phyloP scores from a whole-genome alignment of 2,797 vertebrate species.

The Typhlichthys eigenmanni region DNA sequence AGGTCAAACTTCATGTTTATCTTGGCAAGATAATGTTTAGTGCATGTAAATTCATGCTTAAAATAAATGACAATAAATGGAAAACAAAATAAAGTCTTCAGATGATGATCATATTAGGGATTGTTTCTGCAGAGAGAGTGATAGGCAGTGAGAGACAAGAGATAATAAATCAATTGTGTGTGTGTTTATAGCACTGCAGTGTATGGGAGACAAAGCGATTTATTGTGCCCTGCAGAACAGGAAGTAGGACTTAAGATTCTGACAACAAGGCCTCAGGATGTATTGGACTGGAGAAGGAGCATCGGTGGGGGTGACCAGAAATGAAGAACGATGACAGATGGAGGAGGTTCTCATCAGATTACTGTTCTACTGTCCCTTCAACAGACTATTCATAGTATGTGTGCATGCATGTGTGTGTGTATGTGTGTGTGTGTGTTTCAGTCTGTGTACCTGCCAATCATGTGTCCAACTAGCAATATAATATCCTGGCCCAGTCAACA shows the following conservation, averaged over 20 bases:
- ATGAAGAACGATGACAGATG: slow-evolving; percentile 32
- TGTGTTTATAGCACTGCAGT: slow-evolving; percentile 8
- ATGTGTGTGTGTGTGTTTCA: slow-evolving; percentile 16
- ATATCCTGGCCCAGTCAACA: slow-evolving; percentile 19
- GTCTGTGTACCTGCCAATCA: slow-evolving; percentile 23
- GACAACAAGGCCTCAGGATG: slow-evolving; percentile 29
- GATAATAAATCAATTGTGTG: background rate
- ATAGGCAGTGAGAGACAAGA: background rate
- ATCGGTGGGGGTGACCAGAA: slow-evolving; percentile 14
- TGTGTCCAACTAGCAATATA: slow-evolving; percentile 16
- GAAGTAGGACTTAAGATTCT: slow-evolving; percentile 17
- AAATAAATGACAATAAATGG: no score
- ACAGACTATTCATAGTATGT: slow-evolving; percentile 7
- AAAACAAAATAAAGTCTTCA: no score
- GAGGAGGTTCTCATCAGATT: slow-evolving; percentile 45
- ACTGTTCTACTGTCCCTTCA: slow-evolving; percentile 24
- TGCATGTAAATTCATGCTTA: no score
- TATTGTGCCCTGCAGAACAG: slow-evolving; percentile 33
- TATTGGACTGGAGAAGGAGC: background rate
- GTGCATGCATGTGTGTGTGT: slow-evolving; percentile 10
- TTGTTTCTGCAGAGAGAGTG: background rate
- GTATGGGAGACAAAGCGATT: slow-evolving; percentile 40
- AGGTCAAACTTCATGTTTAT: no score
- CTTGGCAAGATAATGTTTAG: no score
- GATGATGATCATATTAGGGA: no score